Percentiles rank a stretch among this genome's conserved stretches.
These are phyloP conservation scores for Drosophila pallidifrons DNA, from an alignment of 1,140 invertebrate genomes.

Conservation along the genomic window DNA sequence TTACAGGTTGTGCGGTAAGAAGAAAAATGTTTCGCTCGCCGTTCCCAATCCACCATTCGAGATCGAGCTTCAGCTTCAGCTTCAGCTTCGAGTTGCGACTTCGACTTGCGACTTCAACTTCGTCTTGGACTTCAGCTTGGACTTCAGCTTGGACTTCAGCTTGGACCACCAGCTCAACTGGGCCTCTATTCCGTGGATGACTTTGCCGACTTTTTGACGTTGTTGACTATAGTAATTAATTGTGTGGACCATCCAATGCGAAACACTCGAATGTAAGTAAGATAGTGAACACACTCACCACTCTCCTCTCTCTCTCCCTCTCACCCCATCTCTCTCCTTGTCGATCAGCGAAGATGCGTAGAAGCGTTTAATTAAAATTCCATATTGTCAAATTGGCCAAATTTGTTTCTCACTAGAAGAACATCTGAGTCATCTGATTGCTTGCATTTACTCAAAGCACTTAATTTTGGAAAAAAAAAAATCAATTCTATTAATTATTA, in stretches of 20 bases:
- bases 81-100: too few species aligned
- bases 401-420: not conserved
- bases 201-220: conserved; percentile 57
- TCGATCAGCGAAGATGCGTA: not conserved
- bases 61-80: not conserved
- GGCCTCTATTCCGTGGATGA: conserved; percentile 12
- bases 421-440: not conserved
- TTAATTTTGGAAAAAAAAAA: not conserved
- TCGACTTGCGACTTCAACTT: not conserved
- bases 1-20: conserved; percentile 72
- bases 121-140: too few species aligned
- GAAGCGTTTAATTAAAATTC: not conserved
- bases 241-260: conserved; percentile 48
- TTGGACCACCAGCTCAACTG: conserved; percentile 1
- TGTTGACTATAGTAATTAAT: conserved; percentile 62
- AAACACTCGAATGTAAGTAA: conserved; percentile 16
- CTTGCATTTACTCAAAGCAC: not conserved
- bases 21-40: conserved; percentile 63
- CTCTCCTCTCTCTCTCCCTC: too few species aligned
- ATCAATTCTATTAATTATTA: too few species aligned
- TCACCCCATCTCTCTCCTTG: not conserved
- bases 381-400: not conserved
- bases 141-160: too few species aligned
- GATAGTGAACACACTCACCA: not conserved
- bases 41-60: conserved; percentile 12